phyloP scores from a whole-genome alignment of 2,113 vertebrate species.

The Peromyscus californicus region DNA sequence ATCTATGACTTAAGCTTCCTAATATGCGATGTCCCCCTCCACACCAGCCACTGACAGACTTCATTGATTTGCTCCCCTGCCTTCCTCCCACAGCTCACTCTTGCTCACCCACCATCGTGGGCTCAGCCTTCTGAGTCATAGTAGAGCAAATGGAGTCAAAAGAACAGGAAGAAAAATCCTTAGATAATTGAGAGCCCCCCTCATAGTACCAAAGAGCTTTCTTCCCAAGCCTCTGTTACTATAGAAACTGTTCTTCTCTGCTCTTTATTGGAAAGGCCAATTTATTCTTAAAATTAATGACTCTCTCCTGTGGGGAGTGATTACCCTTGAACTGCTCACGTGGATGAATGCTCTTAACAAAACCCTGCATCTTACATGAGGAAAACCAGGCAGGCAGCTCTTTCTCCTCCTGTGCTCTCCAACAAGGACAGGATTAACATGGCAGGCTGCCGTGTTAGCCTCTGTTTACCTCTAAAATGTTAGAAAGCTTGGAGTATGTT shows the following conservation, averaged over 20 bases:
- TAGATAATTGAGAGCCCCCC: constrained; percentile 57
- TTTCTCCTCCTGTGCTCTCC: background rate
- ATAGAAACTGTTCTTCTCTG: constrained; percentile 72
- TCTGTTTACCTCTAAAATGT: background rate
- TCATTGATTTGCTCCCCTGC: background rate
- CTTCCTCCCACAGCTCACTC: background rate
- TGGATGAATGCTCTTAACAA: constrained; percentile 39
- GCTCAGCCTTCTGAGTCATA: constrained; percentile 20
- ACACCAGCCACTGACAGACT: background rate
- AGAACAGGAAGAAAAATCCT: constrained; percentile 28
- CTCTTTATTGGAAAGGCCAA: constrained; percentile 41
- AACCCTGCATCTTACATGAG: background rate
- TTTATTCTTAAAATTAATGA: constrained; percentile 56
- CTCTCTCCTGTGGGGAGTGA: constrained; percentile 52
- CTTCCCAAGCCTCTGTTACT: constrained; percentile 64
- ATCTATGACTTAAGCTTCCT: background rate
- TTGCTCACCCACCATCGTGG: background rate
- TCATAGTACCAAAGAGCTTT: constrained; percentile 36
- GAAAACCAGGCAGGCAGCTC: background rate
- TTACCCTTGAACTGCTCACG: constrained; percentile 44
- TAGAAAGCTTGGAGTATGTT: background rate
- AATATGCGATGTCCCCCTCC: background rate
- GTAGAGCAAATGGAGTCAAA: background rate
- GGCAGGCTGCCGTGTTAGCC: background rate
- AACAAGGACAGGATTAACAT: accelerated